Evolutionary conservation across 2,888 invertebrate genomes (phyloP), one percentile per base, ranked within the genome.

Genomic region (Gisinianus flammeolus): DNA sequence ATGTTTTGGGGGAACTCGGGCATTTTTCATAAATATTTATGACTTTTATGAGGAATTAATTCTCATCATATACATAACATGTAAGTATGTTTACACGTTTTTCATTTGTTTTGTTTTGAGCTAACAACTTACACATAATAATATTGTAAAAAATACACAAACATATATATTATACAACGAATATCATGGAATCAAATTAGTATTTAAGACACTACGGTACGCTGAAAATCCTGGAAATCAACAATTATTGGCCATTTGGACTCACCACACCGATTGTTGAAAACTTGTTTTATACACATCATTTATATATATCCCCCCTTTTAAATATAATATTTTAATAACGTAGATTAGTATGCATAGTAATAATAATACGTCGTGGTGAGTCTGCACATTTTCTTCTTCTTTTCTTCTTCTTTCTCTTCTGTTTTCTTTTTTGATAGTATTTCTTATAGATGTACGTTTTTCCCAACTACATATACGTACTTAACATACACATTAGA

Each of bases 181-280:
- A 74, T 74, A 67, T 67, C 26, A 74, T 74, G 74, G 74, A 74
- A 74, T 66, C 66, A 74, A 74, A 70, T 77, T 77, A 78, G 73
- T 78, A n/a, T n/a, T 26, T 62, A 79, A 79, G 79, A 79, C 79
- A 79, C 79, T 79, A 79, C 76, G 76, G 78, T 78, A 75, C 74
- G 69, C 72, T 69, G 72, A 72, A n/a, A n/a, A n/a, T 35, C 68
- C 69, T 74, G 54, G 79, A 72, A 79, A 79, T 73, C 70, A 78
- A 78, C 78, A 78, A 75, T 69, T 70, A 74, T 74, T 78, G 75
- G 67, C 69, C 74, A 74, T 56, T 68, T 58, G 58, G 58, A 26
- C 62, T 62, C 62, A 62, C 62, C 62, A 62, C 44, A 44, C 44
- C 62, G 26, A 62, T 62, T 62, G 62, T 62, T 26, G 2, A 26